Evolutionary conservation across 2,113 vertebrate species (phyloP), one percentile per base, ranked within the genome.

Genomic region (Mirounga angustirostris): DNA sequence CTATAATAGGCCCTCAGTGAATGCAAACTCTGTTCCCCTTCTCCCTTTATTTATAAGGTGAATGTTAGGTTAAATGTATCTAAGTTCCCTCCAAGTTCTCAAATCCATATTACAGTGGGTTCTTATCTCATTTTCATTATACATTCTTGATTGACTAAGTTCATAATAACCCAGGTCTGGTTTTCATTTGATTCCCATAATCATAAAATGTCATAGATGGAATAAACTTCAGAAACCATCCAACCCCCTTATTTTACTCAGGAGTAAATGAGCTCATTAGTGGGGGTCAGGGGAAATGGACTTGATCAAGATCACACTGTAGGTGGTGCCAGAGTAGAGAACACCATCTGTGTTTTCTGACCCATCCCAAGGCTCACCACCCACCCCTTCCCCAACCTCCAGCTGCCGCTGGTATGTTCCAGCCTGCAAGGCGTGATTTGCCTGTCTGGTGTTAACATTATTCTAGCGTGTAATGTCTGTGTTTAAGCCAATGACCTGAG

Each of bases 401-500:
- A 82, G 40, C 69, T 67, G 76, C 63, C 9, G 0, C 50, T 74
- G 13, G 36, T 81, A 15, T 0, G 0, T 65, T 97, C 89, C 52
- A 40, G 90, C 74, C 79, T 19, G 7, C 26, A 78, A 81, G 63
- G 73, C 46, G 56, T 7, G 7, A 73, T 98, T 98, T 98, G 95
- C 97, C 98, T 93, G 36, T 89, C 97, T 93, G 58, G 56, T 95
- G 50, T 95, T 85, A 98, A 98, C 96, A 59, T 96, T 91, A 78
- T 30, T 89, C 80, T 92, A 97, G 90, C 97, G 91, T 98, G 54
- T 97, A 98, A 98, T 98, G 89, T 92, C 94, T 79, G 89, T 73
- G 79, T 96, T 98, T 89, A 98, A 97, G 92, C 97, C 98, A 98
- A 93, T 97, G 97, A 98, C 97, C 98, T 98, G 97, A 98, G 95